phyloP scores from a whole-genome alignment of 1,140 invertebrate species.

The Wiebesia pumilae region DNA sequence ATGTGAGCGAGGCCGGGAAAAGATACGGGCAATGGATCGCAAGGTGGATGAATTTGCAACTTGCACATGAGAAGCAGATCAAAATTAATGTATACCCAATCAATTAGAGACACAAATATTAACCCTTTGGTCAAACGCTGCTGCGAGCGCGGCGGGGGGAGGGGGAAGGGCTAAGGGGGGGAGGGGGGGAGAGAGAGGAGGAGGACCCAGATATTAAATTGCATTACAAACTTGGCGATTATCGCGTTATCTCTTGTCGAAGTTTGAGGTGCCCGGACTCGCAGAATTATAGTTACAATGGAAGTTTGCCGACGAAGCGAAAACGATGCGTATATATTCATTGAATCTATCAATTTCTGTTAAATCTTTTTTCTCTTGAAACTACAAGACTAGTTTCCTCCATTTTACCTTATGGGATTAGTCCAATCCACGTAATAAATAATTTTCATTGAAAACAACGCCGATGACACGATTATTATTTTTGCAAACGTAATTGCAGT shows the following conservation, averaged over 20 bases:
- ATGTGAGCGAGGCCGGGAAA: neutral
- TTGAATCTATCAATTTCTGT: conserved; percentile 31
- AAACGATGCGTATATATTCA: conserved; percentile 23
- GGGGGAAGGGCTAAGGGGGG: too few relatives aligned
- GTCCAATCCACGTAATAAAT: neutral
- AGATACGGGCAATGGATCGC: neutral
- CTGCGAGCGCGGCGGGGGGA: neutral
- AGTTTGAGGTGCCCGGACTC: conserved; percentile 42
- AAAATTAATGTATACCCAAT: conserved; percentile 45
- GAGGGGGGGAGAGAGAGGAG: too few relatives aligned
- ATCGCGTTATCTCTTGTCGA: conserved; percentile 51
- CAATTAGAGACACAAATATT: conserved; percentile 29
- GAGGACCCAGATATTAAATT: conserved; percentile 46
- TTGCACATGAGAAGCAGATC: too few relatives aligned
- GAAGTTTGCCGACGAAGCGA: conserved; percentile 9
- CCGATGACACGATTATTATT: too few relatives aligned
- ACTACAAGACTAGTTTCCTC: neutral
- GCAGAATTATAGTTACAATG: conserved; percentile 49
- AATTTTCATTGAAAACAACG: neutral
- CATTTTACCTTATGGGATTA: neutral
- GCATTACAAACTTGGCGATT: conserved; percentile 53
- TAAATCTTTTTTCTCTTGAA: neutral
- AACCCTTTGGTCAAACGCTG: conserved; percentile 35
- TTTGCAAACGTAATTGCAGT: too few relatives aligned
- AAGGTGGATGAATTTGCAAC: conserved; percentile 13